phyloP scores from a whole-genome alignment of 92 coral and sea anemone species.

The Palythoa grandis region DNA sequence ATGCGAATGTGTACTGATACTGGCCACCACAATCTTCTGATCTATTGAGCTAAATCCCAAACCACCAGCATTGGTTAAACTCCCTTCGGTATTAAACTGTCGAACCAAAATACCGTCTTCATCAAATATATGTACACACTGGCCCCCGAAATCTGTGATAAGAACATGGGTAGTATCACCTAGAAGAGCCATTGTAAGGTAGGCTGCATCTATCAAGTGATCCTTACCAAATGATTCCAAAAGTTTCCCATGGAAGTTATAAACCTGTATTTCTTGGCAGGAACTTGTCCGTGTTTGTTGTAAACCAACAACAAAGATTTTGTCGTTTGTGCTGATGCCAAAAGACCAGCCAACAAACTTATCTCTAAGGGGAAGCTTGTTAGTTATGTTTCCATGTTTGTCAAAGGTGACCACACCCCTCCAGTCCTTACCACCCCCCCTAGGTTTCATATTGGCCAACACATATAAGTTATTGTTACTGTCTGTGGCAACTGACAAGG shows the following conservation, averaged over 20 bases:
- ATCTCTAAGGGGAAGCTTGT: slow-evolving; percentile 7
- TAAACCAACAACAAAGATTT: slow-evolving; percentile 26
- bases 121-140: slow-evolving; percentile 27
- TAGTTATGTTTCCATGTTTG: slow-evolving; percentile 21
- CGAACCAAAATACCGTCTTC: slow-evolving; percentile 13
- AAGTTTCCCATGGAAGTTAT: background rate
- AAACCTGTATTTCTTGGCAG: slow-evolving; percentile 24
- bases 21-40: slow-evolving; percentile 5
- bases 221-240: slow-evolving; percentile 24
- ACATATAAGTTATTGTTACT: slow-evolving; percentile 1
- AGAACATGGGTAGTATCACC: slow-evolving; percentile 3
- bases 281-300: slow-evolving; percentile 31
- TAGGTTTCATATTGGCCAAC: slow-evolving; percentile 25
- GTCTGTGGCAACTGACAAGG: slow-evolving; percentile 40
- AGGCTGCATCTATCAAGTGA: slow-evolving; percentile 11
- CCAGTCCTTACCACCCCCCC: slow-evolving; percentile 28
- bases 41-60: slow-evolving; percentile 1
- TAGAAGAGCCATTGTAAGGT: background rate
- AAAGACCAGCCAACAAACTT: slow-evolving; percentile 39
- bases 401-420: slow-evolving; percentile 33
- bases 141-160: slow-evolving; percentile 36
- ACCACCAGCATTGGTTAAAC: slow-evolving; percentile 28
- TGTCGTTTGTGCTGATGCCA: slow-evolving; percentile 7
- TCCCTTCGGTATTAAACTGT: slow-evolving; percentile 34
- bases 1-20: slow-evolving; percentile 2